Percentiles rank a stretch among this genome's conserved stretches.
Evolutionary conservation across 2,113 vertebrate genomes (phyloP).

Genomic region (Calidris pugnax): DNA sequence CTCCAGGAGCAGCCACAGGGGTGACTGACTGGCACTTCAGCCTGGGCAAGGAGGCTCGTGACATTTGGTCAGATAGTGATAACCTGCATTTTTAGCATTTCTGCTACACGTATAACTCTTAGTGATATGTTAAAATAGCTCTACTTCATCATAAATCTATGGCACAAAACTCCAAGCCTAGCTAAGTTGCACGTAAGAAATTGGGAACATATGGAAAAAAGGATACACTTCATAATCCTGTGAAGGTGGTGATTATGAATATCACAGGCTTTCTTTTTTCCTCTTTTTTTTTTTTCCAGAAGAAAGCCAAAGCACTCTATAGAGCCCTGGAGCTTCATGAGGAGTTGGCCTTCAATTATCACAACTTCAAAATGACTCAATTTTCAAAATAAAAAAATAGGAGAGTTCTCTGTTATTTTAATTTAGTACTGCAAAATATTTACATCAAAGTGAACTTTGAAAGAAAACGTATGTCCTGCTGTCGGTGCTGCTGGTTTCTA

Average conservation of each 20-base stretch:
- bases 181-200: background rate
- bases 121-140: background rate
- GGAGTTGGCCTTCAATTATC: background rate
- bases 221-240: background rate
- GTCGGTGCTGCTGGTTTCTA: background rate
- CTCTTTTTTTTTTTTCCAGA: background rate
- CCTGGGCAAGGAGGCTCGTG: background rate
- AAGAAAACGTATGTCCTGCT: background rate
- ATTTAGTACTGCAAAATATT: background rate
- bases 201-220: background rate
- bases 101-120: background rate
- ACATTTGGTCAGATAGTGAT: background rate
- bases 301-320: background rate
- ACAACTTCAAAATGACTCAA: background rate
- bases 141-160: background rate
- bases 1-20: background rate
- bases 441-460: background rate
- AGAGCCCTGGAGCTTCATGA: background rate
- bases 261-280: background rate
- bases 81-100: background rate
- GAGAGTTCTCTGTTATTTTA: background rate
- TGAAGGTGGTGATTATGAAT: background rate
- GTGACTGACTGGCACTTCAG: background rate
- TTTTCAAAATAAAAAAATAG: background rate
- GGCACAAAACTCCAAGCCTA: background rate